A percentile compares a stretch with the other conserved stretches of the same genome.
Evolutionary conservation across 2,797 vertebrate species (phyloP).

Genomic region (Parambassis ranga): DNA sequence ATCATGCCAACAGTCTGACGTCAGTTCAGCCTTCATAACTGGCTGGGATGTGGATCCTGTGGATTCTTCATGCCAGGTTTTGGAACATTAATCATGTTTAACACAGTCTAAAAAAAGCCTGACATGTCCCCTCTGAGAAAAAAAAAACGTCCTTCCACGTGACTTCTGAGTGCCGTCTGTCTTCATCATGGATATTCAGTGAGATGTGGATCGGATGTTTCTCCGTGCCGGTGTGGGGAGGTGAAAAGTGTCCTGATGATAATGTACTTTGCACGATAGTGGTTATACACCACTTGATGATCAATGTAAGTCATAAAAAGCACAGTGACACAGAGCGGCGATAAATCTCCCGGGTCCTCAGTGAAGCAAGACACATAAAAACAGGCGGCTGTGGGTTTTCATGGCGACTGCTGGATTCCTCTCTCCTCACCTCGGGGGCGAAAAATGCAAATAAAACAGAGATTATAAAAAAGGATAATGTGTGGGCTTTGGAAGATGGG

Average conservation of each 20-base stretch:
- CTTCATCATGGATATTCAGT: neutral
- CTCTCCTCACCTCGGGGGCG: conserved; percentile 42
- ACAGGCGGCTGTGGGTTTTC: conserved; percentile 39
- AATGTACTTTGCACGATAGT: conserved; percentile 45
- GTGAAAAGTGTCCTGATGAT: conserved; percentile 23
- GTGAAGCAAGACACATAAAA: conserved; percentile 65
- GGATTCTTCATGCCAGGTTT: no score
- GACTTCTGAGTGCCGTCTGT: neutral
- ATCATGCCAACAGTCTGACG: no score
- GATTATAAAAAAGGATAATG: conserved; percentile 64
- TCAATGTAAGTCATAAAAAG: conserved; percentile 68
- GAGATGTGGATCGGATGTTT: conserved; percentile 20
- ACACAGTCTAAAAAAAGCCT: neutral
- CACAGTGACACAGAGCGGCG: conserved; percentile 47
- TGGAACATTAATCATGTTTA: no score
- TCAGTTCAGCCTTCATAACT: no score
- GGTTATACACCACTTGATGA: conserved; percentile 67
- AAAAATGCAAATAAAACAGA: conserved; percentile 65
- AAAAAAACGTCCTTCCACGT: neutral
- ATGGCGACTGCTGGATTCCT: conserved; percentile 39
- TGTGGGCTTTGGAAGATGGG: conserved; percentile 61
- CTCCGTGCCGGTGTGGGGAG: neutral
- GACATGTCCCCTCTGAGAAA: neutral
- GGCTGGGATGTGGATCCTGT: no score
- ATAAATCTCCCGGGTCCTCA: conserved; percentile 49